Evolutionary conservation across 2,797 vertebrate genomes (phyloP).

Genomic region (Enteromius viviparus): DNA sequence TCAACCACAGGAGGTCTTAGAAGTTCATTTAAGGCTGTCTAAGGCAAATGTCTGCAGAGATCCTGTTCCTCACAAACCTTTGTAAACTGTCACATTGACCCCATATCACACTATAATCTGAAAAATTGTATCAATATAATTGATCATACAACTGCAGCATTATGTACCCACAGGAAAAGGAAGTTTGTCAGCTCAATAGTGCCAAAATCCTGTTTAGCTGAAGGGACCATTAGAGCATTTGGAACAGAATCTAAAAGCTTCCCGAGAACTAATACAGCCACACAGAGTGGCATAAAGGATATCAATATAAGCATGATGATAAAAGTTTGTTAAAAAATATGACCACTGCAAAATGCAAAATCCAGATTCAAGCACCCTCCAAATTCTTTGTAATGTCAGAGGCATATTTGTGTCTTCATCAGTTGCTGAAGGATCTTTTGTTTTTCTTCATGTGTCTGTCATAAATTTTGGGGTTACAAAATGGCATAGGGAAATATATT

Average conservation of each 20-base stretch:
- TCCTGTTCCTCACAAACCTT: neutral
- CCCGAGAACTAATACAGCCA: neutral
- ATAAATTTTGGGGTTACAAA: conserved; percentile 2
- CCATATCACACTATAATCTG: conserved; percentile 15
- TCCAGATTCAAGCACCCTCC: neutral
- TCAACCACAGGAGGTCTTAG: neutral
- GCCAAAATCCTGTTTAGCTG: conserved; percentile 7
- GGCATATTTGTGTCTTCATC: neutral
- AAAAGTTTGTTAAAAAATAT: neutral
- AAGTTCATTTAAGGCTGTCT: neutral
- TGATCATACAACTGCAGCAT: conserved; percentile 31
- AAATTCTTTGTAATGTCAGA: neutral
- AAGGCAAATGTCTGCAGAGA: neutral
- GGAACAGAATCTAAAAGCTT: conserved; percentile 40
- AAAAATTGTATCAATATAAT: conserved; percentile 30
- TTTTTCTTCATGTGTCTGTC: neutral
- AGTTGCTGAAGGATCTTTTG: neutral
- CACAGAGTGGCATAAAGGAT: neutral
- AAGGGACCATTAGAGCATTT: conserved; percentile 36
- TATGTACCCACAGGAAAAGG: conserved; percentile 12
- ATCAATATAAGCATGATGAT: conserved; percentile 11
- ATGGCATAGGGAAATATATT: no score
- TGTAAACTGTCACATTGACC: conserved; percentile 18
- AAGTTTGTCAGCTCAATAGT: conserved; percentile 9
- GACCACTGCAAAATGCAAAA: neutral